Conservation (phyloP, 2,113 vertebrate genomes). For the Siniperca knerii region DNA sequence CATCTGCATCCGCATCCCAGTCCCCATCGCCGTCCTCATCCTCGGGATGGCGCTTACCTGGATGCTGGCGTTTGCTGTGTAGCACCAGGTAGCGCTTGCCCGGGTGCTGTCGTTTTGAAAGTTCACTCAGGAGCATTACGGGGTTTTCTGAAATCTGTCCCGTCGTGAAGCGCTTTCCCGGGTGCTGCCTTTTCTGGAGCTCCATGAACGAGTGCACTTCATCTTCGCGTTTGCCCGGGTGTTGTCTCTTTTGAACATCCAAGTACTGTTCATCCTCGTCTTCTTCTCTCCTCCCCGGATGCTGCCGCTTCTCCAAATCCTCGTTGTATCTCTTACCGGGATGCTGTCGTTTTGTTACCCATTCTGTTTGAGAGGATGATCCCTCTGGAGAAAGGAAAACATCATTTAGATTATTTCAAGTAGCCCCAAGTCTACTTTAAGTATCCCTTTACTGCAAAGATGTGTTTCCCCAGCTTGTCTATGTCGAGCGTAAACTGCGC, state of each 20-base stretch:
- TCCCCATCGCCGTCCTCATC: constrained; percentile 67
- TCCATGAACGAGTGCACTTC: constrained; percentile 71
- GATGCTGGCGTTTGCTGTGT: constrained; percentile 85
- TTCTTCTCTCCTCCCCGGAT: constrained; percentile 87
- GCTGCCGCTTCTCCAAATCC: constrained; percentile 88
- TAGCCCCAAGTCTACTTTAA: neutral
- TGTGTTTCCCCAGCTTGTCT: neutral
- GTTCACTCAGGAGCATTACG: constrained; percentile 71
- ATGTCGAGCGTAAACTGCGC: constrained; percentile 52
- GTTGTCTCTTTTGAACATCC: constrained; percentile 81
- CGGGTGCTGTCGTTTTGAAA: constrained; percentile 89
- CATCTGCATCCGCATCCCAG: constrained; percentile 47
- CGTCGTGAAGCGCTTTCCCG: constrained; percentile 81
- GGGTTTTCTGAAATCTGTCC: constrained; percentile 77
- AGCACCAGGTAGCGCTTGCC: constrained; percentile 84
- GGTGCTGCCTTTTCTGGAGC: constrained; percentile 86
- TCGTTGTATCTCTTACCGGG: constrained; percentile 83
- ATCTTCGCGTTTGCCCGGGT: constrained; percentile 87
- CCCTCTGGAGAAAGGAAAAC: constrained; percentile 76
- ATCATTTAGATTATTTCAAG: neutral
- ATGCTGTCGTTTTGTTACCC: constrained; percentile 88
- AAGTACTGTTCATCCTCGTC: constrained; percentile 72
- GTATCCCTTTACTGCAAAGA: neutral
- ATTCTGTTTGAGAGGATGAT: constrained; percentile 73
- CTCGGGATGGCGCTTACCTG: constrained; percentile 81